Evolutionary conservation across 2,888 invertebrate genomes (phyloP), one percentile per base, ranked within the genome.

Genomic region (Eudasyphora cyanicolor): DNA sequence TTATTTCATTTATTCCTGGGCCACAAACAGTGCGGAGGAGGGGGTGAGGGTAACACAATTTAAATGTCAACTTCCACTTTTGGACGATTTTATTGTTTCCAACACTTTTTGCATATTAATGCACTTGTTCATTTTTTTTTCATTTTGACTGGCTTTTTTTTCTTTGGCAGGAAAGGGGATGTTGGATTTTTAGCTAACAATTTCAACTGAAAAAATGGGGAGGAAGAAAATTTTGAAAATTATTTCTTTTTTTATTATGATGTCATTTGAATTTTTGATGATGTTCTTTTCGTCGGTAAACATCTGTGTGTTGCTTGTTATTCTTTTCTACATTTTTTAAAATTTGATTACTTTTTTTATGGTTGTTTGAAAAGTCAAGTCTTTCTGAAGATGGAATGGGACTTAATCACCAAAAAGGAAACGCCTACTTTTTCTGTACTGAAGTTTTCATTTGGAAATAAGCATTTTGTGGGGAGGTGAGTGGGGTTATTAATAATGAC

Each of bases 61-160:
- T 84, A 81, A 84, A 81, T 84, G 84, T 79, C 84, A 84, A 81
- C 84, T 81, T 84, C 81, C 54, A 76, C 73, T 67, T 51, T 76
- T 76, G 21, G 32, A 24, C 32, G 21, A 75, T 84, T 84, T 84
- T 84, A 84, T 84, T 84, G 84, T 84, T 84, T 84, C 60, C 81
- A 84, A 79, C 81, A 84, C 78, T 76, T 84, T 84, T 84, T 84
- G 84, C 84, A 84, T 84, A 84, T 84, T 84, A 84, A 84, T 84
- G 81, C 84, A 84, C 84, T 84, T 84, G 84, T 84, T 81, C 81
- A 76, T 76, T 81, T 81, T 73, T 76, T 69, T 45, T 49, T 14
- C 19, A 17, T 49, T 14, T 19, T 27, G 12, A 54, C 38, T 62
- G 10, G 12, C 35, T n/a, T n/a, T n/a, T n/a, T n/a, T n/a, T n/a